phyloP scores from a whole-genome alignment of 2,797 vertebrate species.

The Smutsia temminckii region DNA sequence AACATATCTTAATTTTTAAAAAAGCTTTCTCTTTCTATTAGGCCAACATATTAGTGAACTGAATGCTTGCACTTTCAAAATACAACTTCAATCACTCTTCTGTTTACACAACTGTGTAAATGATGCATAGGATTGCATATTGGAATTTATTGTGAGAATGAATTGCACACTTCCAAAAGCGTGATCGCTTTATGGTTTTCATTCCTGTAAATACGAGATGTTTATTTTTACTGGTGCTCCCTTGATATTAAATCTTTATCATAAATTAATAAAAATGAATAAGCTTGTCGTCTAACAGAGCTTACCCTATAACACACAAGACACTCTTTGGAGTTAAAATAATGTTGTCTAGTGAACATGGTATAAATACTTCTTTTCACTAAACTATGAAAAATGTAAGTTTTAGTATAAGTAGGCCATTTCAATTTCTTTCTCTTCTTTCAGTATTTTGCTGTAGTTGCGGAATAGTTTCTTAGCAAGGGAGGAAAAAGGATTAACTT shows the following conservation, averaged over 20 bases:
- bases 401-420: constrained; percentile 4
- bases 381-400: constrained; percentile 47
- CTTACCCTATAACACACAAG: background rate
- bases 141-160: constrained; percentile 37
- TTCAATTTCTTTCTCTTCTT: constrained; percentile 56
- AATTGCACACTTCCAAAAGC: background rate
- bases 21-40: background rate
- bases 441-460: constrained; percentile 54
- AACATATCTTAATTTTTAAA: background rate
- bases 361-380: background rate
- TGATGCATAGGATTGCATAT: background rate
- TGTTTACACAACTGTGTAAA: constrained; percentile 23
- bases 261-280: constrained; percentile 50
- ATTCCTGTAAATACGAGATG: background rate
- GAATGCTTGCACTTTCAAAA: constrained; percentile 26
- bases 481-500: constrained; percentile 63
- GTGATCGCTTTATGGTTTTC: background rate
- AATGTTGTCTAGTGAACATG: background rate
- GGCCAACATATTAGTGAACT: background rate
- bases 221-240: background rate
- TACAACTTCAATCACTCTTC: background rate
- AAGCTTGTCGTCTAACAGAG: background rate
- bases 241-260: constrained; percentile 48
- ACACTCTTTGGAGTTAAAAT: background rate
- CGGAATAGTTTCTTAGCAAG: constrained; percentile 61